Percentiles rank a stretch among this genome's conserved stretches.
Evolutionary conservation across 1,140 invertebrate species (phyloP).

Genomic region (Drosophila leontia): DNA sequence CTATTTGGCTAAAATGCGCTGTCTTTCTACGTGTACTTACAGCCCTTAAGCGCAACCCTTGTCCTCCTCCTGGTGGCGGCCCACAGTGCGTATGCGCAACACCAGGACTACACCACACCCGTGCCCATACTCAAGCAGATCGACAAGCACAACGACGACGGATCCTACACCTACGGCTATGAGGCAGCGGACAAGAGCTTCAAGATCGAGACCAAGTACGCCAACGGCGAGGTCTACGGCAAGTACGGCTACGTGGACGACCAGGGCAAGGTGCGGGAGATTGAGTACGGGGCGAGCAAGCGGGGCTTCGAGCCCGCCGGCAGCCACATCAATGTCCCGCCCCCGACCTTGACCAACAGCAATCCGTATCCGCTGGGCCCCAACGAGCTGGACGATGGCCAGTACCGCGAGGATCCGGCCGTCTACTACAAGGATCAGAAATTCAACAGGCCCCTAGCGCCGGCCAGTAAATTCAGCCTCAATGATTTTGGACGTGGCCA

Average conservation of each 20-base stretch:
- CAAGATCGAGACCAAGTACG: slow-evolving; percentile 95
- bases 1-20: neutral
- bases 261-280: slow-evolving; percentile 90
- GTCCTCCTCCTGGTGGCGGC: slow-evolving; percentile 43
- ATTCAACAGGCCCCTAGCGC: slow-evolving; percentile 86
- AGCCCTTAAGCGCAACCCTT: slow-evolving; percentile 23
- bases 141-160: slow-evolving; percentile 94
- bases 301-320: slow-evolving; percentile 94
- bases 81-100: slow-evolving; percentile 69
- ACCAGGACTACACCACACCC: slow-evolving; percentile 87
- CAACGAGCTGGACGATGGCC: slow-evolving; percentile 91
- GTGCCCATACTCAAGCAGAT: slow-evolving; percentile 94
- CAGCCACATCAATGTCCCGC: slow-evolving; percentile 91
- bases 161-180: slow-evolving; percentile 94
- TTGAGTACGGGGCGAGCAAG: slow-evolving; percentile 95
- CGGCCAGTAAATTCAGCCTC: slow-evolving; percentile 78
- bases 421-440: slow-evolving; percentile 91
- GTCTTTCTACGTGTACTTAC: neutral
- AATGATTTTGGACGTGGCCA: slow-evolving; percentile 62
- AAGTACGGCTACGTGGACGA: slow-evolving; percentile 90
- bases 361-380: slow-evolving; percentile 87
- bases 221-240: slow-evolving; percentile 92
- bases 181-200: slow-evolving; percentile 95
- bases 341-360: slow-evolving; percentile 88
- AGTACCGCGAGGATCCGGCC: slow-evolving; percentile 92